Evolutionary conservation across 2,888 invertebrate species (phyloP).

Genomic region (Entomobrya multifasciata): DNA sequence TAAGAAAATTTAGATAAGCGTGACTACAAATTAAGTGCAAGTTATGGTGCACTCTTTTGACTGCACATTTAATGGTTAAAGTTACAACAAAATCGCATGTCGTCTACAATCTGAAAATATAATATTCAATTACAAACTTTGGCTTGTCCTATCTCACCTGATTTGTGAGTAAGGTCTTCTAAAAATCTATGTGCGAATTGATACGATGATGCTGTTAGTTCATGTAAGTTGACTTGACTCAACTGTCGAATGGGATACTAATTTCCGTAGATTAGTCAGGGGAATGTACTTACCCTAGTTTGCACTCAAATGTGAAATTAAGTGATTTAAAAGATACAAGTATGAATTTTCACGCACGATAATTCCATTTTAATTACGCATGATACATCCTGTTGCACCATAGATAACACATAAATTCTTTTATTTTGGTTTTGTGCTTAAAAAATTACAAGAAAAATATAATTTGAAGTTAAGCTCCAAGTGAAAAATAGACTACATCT

Average conservation of each 20-base stretch:
- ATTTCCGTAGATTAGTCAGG: not conserved
- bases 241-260: not conserved
- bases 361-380: no score
- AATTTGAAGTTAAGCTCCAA: no score
- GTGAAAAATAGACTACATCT: no score
- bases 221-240: no score
- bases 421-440: not conserved
- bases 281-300: slow-evolving; percentile 10
- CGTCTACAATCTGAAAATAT: no score
- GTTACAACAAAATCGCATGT: slow-evolving; percentile 21
- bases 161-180: slow-evolving; percentile 16
- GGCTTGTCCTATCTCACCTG: not conserved
- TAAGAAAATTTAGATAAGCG: not conserved
- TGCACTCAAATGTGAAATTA: slow-evolving; percentile 15
- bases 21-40: slow-evolving; percentile 21
- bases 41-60: no score
- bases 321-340: slow-evolving; percentile 6
- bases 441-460: no score
- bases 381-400: not conserved
- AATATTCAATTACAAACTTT: no score
- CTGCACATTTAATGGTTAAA: not conserved
- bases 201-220: no score
- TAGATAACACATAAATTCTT: not conserved
- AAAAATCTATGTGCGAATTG: not conserved
- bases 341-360: not conserved